A percentile compares a stretch with the other conserved stretches of the same genome.
Conservation (phyloP, 1,140 invertebrate species). For the Micrasema minimum region DNA sequence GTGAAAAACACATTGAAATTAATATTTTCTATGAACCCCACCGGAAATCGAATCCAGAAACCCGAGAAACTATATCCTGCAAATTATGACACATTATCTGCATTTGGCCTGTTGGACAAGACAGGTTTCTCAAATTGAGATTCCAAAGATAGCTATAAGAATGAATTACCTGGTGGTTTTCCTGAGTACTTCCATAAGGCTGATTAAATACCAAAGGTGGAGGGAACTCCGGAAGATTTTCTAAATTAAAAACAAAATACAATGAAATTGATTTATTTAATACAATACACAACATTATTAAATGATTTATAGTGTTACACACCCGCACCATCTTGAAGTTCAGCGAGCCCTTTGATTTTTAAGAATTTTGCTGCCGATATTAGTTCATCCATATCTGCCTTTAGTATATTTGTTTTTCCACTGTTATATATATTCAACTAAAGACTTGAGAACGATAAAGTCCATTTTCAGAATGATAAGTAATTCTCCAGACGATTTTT, state of each 20-base stretch:
- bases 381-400: slow-evolving; percentile 37
- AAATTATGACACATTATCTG: too few relatives aligned
- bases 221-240: slow-evolving; percentile 59
- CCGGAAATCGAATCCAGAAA: too few relatives aligned
- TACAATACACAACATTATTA: neutral
- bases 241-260: slow-evolving; percentile 7
- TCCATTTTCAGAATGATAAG: slow-evolving; percentile 38
- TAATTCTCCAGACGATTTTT: slow-evolving; percentile 36
- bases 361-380: slow-evolving; percentile 48
- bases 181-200: slow-evolving; percentile 28
- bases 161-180: slow-evolving; percentile 36
- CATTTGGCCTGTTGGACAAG: too few relatives aligned
- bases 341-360: slow-evolving; percentile 44
- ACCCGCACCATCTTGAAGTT: slow-evolving; percentile 29
- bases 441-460: slow-evolving; percentile 38
- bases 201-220: slow-evolving; percentile 61
- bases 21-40: too few relatives aligned
- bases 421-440: slow-evolving; percentile 49
- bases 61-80: too few relatives aligned
- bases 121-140: too few relatives aligned
- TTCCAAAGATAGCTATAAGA: too few relatives aligned
- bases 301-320: neutral
- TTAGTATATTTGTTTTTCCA: slow-evolving; percentile 43
- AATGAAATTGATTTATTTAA: neutral
- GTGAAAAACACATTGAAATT: too few relatives aligned